Percentiles rank a stretch among this genome's conserved stretches.
These are phyloP conservation scores for Caranx melampygus DNA, from an alignment of 2,113 vertebrate species.

Conservation along the genomic window DNA sequence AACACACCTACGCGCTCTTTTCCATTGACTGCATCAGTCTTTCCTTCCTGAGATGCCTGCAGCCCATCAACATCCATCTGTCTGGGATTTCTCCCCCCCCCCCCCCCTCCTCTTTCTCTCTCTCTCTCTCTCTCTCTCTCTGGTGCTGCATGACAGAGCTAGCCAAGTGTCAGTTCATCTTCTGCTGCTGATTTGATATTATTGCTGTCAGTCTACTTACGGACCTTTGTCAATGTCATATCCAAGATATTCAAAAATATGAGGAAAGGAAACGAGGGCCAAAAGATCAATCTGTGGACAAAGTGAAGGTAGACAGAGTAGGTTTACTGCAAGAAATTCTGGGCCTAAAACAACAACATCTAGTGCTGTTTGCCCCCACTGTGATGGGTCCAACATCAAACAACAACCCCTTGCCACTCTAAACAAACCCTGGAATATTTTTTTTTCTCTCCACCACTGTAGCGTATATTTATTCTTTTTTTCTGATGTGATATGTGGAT, in stretches of 20 bases:
- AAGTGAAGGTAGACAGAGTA: not conserved
- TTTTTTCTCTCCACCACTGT: not conserved
- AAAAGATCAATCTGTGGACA: constrained; percentile 20
- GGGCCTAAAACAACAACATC: constrained; percentile 17
- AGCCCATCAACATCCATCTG: constrained; percentile 68
- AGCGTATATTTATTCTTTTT: constrained; percentile 11
- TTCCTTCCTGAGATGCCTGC: constrained; percentile 56
- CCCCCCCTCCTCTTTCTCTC: too few relatives aligned
- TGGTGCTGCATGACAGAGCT: constrained; percentile 40
- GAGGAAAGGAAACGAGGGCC: constrained; percentile 5
- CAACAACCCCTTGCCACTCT: constrained; percentile 1
- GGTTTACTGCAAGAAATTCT: constrained; percentile 8
- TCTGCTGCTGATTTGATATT: constrained; percentile 55
- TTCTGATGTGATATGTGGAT: constrained; percentile 8
- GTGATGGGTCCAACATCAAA: constrained; percentile 6
- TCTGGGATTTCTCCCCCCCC: constrained; percentile 44
- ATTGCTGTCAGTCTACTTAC: constrained; percentile 49
- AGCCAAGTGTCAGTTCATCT: constrained; percentile 43
- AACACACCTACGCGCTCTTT: constrained; percentile 49
- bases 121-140: constrained; percentile 26
- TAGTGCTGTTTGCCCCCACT: not conserved
- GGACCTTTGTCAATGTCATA: constrained; percentile 45
- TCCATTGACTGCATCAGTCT: constrained; percentile 52
- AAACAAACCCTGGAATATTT: not conserved
- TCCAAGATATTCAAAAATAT: constrained; percentile 5